Conservation (phyloP, 2,113 vertebrate species). For the Rhea pennata region DNA sequence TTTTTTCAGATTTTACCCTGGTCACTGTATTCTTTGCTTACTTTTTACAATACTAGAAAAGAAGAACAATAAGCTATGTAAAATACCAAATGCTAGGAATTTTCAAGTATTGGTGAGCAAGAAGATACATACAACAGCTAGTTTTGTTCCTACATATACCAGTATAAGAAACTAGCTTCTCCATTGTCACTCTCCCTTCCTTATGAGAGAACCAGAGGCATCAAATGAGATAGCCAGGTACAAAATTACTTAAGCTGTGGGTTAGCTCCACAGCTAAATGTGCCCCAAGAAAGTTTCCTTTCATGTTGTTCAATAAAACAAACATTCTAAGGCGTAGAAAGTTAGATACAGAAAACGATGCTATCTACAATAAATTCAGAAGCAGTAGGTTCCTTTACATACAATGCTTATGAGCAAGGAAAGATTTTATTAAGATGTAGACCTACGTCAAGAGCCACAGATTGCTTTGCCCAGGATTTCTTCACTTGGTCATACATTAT, state of each 20-base stretch:
- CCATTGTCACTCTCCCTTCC: not conserved
- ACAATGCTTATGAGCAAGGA: not conserved
- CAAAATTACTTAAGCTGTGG: not conserved
- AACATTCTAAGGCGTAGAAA: not conserved
- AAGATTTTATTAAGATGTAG: not conserved
- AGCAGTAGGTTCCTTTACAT: not conserved
- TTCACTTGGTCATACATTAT: constrained; percentile 99
- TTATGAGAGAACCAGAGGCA: not conserved
- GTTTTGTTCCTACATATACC: not conserved
- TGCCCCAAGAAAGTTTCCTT: not conserved
- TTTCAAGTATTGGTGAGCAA: not conserved
- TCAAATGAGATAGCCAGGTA: not conserved
- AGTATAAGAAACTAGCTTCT: not conserved
- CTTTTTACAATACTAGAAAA: not conserved
- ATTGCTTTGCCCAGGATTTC: constrained; percentile 99
- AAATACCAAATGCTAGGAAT: not conserved
- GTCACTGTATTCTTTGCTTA: not conserved
- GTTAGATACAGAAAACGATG: not conserved
- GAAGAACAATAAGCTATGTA: not conserved
- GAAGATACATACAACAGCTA: not conserved
- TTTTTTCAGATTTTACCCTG: not conserved
- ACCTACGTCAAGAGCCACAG: constrained; percentile 97
- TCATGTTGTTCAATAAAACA: not conserved
- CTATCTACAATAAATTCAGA: not conserved
- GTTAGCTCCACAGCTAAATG: not conserved